Conservation (phyloP, 2,888 invertebrate species). For the Acronicta alni region DNA sequence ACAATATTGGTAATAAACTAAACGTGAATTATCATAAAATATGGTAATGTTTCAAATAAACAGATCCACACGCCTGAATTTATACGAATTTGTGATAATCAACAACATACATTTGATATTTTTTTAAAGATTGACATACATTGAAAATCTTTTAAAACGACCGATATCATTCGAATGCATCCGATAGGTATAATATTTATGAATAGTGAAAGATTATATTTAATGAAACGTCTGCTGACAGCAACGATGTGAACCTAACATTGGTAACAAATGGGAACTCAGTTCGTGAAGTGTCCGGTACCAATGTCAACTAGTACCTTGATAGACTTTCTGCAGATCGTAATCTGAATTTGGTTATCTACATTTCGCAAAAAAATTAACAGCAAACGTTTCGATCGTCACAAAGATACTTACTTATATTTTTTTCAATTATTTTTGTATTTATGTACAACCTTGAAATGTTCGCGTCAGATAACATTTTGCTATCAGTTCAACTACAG, state of each 20-base stretch:
- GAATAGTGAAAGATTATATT: slow-evolving; percentile 5
- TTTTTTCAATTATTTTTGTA: too few relatives aligned
- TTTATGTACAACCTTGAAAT: too few relatives aligned
- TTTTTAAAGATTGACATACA: slow-evolving; percentile 7
- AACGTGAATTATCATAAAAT: neutral
- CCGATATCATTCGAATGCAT: neutral
- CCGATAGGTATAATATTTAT: neutral
- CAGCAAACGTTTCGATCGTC: neutral
- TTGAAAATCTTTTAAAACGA: slow-evolving; percentile 16
- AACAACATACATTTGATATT: neutral
- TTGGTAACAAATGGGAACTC: too few relatives aligned
- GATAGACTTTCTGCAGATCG: slow-evolving; percentile 5
- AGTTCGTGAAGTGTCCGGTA: neutral
- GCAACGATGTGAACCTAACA: too few relatives aligned
- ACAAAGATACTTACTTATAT: too few relatives aligned
- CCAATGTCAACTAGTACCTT: neutral
- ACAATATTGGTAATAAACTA: slow-evolving; percentile 6
- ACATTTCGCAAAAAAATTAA: slow-evolving; percentile 5
- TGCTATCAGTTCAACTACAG: neutral
- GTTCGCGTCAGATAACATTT: too few relatives aligned
- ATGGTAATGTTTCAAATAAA: slow-evolving; percentile 1
- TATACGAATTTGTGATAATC: neutral
- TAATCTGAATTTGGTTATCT: slow-evolving; percentile 15
- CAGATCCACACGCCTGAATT: neutral
- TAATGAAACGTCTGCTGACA: neutral